Evolutionary conservation across 2,113 vertebrate species (phyloP), one percentile per base, ranked within the genome.

Genomic region (Hippocampus mohnikei): DNA sequence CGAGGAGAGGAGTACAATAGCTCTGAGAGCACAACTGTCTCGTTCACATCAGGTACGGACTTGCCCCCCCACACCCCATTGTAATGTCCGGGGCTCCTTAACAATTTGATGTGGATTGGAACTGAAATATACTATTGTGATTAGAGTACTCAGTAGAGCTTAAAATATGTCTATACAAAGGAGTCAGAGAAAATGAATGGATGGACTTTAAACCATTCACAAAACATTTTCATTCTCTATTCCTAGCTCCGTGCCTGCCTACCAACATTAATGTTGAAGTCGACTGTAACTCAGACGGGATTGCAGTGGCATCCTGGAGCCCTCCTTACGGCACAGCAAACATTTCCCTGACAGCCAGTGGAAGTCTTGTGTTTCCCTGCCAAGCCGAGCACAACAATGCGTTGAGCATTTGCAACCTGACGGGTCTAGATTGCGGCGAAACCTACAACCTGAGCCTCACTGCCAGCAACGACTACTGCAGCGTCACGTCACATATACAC

Each of bases 181-280:
- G 1, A 41, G 8, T 42, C 42, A 21, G 33, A 29, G 15, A n/a
- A 53, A 53, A 53, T 53, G 23, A 15, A 33, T 60, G 7, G 27
- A 33, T 50, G 52, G 2, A 53, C 20, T 53, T 10, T 9, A 4
- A 40, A 1, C 23, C 1, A 41, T 58, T 53, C 5, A 11, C 21
- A 60, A n/a, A 37, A 18, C 15, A 0, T 11, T 0, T 37, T 41
- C 13, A 8, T 44, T 20, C 21, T 53, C 1, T 37, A 25, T 79
- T 56, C 65, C 67, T 81, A 93, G 92, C 88, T 29, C 92, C 92
- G 0, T 93, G 92, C 81, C 59, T 86, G n/a, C 90, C 90, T 2
- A 59, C 21, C 11, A 66, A 70, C n/a, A 20, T 89, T 1, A 42
- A 58, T 0, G 81, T 80, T 4, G 40, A 72, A 2, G 69, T 86